A percentile compares a stretch with the other conserved stretches of the same genome.
Evolutionary conservation across 2,113 vertebrate species (phyloP).

Genomic region (Paradoxurus hermaphroditus): DNA sequence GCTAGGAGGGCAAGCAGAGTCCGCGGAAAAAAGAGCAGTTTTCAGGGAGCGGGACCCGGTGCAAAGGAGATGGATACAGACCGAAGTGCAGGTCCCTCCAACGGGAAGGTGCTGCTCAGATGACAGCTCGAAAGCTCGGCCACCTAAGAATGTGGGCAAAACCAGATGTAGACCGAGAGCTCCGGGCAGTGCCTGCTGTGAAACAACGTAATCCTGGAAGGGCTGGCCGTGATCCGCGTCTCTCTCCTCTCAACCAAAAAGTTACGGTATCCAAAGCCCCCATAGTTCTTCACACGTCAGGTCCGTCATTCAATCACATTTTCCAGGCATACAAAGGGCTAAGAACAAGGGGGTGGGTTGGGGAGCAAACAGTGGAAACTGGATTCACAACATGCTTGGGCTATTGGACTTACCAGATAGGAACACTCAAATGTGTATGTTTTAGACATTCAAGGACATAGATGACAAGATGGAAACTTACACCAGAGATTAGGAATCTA

Average conservation of each 20-base stretch:
- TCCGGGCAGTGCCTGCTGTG: not conserved
- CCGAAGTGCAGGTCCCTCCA: not conserved
- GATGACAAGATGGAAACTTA: not conserved
- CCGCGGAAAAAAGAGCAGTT: not conserved
- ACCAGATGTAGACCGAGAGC: not conserved
- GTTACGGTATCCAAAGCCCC: not conserved
- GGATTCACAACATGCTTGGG: not conserved
- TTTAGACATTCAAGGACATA: not conserved
- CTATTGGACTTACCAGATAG: not conserved
- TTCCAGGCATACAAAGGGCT: not conserved
- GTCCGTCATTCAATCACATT: not conserved
- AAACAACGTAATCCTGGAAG: no score
- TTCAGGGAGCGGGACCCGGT: not conserved
- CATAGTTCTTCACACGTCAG: not conserved
- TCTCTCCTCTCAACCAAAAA: not conserved
- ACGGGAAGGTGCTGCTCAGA: not conserved
- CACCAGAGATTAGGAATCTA: not conserved
- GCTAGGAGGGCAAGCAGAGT: not conserved
- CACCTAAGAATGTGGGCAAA: not conserved
- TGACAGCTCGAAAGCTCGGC: not conserved
- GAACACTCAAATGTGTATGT: not conserved
- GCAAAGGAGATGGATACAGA: not conserved
- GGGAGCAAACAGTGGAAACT: not conserved
- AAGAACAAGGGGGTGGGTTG: not conserved
- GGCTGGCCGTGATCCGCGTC: no score